Conservation (phyloP, 1,140 invertebrate genomes). For the silkworm (Bombyx mori) region ASM3026992v2 NC_085108.1:5988001-5988500, state of each 20-base stretch:
- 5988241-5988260: constrained; percentile 36
- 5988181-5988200: constrained; percentile 45
- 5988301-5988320: too few species aligned
- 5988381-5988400: too few species aligned
- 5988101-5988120: constrained; percentile 34
- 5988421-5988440: too few species aligned
- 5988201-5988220: constrained; percentile 62
- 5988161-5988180: constrained; percentile 48
- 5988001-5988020: too few species aligned
- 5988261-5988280: neutral
- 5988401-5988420: too few species aligned
- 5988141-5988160: constrained; percentile 64
- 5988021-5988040: too few species aligned
- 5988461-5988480: too few species aligned
- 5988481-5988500: too few species aligned
- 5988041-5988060: neutral
- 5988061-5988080: constrained; percentile 9
- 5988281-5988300: neutral
- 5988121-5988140: constrained; percentile 55
- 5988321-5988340: too few species aligned
- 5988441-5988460: too few species aligned
- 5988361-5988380: too few species aligned
- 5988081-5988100: constrained; percentile 35
- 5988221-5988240: constrained; percentile 58
- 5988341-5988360: too few species aligned